Evolutionary conservation across 2,113 vertebrate species (phyloP).

Genomic region (Lophochroa leadbeateri): DNA sequence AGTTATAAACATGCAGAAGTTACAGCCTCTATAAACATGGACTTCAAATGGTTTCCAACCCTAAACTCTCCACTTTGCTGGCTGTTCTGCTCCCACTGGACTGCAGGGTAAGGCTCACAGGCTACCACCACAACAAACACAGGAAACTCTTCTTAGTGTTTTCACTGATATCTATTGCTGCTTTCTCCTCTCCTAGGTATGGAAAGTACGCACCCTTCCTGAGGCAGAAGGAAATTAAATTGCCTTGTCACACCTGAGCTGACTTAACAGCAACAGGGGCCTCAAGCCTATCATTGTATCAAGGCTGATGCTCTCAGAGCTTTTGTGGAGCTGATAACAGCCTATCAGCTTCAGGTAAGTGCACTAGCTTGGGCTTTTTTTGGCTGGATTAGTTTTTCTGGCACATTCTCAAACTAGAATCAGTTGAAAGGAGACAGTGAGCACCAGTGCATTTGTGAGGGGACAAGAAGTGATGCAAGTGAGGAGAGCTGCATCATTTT

Average conservation of each 20-base stretch:
- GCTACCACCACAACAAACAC: background rate
- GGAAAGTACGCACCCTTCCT: background rate
- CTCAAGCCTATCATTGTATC: rapidly evolving
- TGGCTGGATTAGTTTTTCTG: background rate
- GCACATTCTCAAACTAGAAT: background rate
- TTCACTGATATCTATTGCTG: rapidly evolving
- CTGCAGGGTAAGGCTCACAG: background rate
- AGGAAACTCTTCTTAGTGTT: background rate
- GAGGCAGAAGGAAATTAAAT: background rate
- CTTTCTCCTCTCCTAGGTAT: background rate
- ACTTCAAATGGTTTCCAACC: background rate
- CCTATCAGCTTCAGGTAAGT: background rate
- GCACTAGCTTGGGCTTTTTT: background rate
- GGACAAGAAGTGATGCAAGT: background rate
- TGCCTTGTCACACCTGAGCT: background rate
- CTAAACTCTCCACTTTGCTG: rapidly evolving
- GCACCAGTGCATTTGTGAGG: background rate
- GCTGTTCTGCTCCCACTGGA: background rate
- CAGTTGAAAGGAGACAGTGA: background rate
- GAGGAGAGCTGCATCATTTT: background rate
- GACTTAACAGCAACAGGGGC: background rate
- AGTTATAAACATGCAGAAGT: background rate
- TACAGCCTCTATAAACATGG: background rate
- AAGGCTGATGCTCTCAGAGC: background rate
- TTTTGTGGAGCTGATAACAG: background rate